Base-by-base conservation (phyloP, 2,113 vertebrate genomes). In the Delphinapterus leucas region DNA sequence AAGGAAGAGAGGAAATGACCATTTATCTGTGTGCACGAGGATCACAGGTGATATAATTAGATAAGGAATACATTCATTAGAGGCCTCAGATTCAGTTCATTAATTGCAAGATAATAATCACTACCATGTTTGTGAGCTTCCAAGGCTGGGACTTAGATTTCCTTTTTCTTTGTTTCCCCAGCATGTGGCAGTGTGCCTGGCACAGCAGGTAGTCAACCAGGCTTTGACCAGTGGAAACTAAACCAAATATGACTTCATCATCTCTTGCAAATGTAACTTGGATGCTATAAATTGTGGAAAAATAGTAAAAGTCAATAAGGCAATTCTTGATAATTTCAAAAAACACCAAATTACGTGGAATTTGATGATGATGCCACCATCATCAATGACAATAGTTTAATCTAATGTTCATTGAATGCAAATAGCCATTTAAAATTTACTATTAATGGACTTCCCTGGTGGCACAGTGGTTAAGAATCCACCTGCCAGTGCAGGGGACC, bases 101-200 rank as follows among this genome's bases (percentile, higher is more conserved):
- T 92, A 70, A 90, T 76, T 80, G 33, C 33, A 96, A 92, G 58
- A 74, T 88, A n/a, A 70, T 87, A 74, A 84, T 84, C 80, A 84
- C 23, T 23, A 47, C 47, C 0, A 0, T 77, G 47, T 94, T n/a
- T 88, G 90, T 87, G 80, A 88, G 53, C 3, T 49, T 93, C 61
- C 7, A 36, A 70, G 60, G 21, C 33, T 93, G 26, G 76, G 86
- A 13, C 15, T 94, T 88, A 58, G 81, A 33, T 84, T 63, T 71
- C 53, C 79, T 68, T 92, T 92, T 67, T 44, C 21, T 85, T 63
- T 86, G n/a, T 74, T 76, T 55, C 11, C 36, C 23, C 17, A 68
- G 26, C 61, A 38, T 67, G 71, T 86, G 18, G 55, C 88, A 77
- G 38, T 92, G 70, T 81, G 18, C 14, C 12, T 53, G 58, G n/a